Conservation (phyloP, 2,113 vertebrate genomes). For the Prolemur simus region DNA sequence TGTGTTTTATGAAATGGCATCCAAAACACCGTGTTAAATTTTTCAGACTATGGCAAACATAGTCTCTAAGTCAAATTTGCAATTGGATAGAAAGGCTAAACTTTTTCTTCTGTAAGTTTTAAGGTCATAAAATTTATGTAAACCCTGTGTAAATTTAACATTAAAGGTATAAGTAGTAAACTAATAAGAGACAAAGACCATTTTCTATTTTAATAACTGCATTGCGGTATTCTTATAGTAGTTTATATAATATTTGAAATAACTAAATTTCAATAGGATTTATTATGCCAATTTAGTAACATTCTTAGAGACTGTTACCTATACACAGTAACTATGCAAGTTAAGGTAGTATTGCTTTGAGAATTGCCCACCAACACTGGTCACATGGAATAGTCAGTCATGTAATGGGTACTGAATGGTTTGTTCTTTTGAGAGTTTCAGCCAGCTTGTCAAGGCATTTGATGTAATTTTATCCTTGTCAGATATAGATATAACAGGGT, state of each 20-base stretch:
- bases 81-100: not conserved
- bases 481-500: not conserved
- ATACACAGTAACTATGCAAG: not conserved
- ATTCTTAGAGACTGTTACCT: not conserved
- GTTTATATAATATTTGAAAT: not conserved
- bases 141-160: not conserved
- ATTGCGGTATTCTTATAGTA: not conserved
- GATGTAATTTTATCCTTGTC: constrained; percentile 34
- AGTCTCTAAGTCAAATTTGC: not conserved
- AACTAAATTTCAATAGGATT: not conserved
- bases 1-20: not conserved
- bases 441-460: not conserved
- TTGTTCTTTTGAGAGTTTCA: not conserved
- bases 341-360: not conserved
- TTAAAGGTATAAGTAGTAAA: not conserved
- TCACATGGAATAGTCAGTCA: not conserved
- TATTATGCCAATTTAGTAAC: not conserved
- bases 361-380: not conserved
- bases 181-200: not conserved
- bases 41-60: not conserved
- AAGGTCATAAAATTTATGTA: not conserved
- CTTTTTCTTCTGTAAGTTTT: not conserved
- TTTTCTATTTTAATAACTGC: not conserved
- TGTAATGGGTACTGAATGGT: not conserved
- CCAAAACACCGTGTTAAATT: not conserved